A percentile compares a stretch with the other conserved stretches of the same genome.
Conservation (phyloP, 2,888 invertebrate genomes). For the Falcaria lacertinaria region DNA sequence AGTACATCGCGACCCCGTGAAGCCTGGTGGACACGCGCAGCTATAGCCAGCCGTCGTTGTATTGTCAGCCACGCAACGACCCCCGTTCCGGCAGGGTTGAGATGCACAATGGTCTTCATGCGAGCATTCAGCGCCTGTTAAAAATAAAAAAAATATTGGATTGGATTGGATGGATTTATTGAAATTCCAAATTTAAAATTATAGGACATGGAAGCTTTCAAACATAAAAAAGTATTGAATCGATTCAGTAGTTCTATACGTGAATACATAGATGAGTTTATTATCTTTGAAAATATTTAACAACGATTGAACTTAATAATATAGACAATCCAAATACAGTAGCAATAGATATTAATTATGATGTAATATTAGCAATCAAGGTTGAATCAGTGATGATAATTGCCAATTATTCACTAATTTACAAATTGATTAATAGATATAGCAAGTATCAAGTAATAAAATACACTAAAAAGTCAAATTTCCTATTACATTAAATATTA, state of each 20-base stretch:
- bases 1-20: constrained; percentile 88
- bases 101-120: constrained; percentile 95
- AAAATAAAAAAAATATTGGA: constrained; percentile 12
- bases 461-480: not conserved
- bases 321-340: constrained; percentile 13
- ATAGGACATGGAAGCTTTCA: too few relatives aligned
- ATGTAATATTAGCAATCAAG: too few relatives aligned
- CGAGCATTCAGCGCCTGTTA: constrained; percentile 90
- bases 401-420: not conserved
- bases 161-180: constrained; percentile 11
- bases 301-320: too few relatives aligned
- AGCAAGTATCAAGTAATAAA: not conserved
- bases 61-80: constrained; percentile 89
- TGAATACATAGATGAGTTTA: too few relatives aligned
- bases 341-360: constrained; percentile 17
- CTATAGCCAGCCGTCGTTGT: constrained; percentile 85
- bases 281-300: too few relatives aligned
- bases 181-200: too few relatives aligned
- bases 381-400: too few relatives aligned
- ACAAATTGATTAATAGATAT: not conserved
- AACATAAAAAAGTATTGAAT: too few relatives aligned
- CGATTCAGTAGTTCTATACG: too few relatives aligned
- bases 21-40: constrained; percentile 93
- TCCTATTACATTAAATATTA: too few relatives aligned
- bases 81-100: constrained; percentile 95